Evolutionary conservation across 1,140 invertebrate genomes (phyloP).

Genomic region (Pogonus chalceus): DNA sequence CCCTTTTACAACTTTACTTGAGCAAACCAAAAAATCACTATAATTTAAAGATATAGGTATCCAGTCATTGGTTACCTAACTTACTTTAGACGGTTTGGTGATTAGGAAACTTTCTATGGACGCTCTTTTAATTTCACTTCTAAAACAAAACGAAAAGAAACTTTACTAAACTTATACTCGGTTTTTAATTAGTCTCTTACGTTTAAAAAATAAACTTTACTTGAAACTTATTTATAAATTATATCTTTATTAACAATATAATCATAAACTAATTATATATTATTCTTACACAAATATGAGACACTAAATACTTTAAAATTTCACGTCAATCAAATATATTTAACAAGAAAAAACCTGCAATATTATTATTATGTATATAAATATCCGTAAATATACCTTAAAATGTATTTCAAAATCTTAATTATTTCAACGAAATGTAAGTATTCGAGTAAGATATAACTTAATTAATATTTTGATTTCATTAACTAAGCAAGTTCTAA

Average conservation of each 20-base stretch:
- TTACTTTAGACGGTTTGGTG: too few species aligned
- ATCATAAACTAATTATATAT: neutral
- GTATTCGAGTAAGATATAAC: neutral
- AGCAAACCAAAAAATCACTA: neutral
- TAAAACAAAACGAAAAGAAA: neutral
- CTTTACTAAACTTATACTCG: neutral
- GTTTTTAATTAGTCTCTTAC: neutral
- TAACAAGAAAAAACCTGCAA: neutral
- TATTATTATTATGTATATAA: neutral
- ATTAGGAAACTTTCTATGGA: too few species aligned
- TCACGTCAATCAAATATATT: neutral
- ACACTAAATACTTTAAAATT: neutral
- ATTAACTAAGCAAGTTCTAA: neutral
- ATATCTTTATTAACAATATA: neutral
- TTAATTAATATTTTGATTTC: neutral
- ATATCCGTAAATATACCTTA: neutral
- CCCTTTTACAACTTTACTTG: neutral
- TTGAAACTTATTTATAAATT: neutral
- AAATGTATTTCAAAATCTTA: neutral
- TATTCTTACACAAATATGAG: neutral
- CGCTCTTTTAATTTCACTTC: neutral
- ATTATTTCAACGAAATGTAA: too few species aligned
- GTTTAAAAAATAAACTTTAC: neutral
- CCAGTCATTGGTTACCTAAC: neutral
- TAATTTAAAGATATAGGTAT: neutral